Evolutionary conservation across 2,113 vertebrate genomes (phyloP), one percentile per base, ranked within the genome.

Genomic region (Trematomus loennbergii): DNA sequence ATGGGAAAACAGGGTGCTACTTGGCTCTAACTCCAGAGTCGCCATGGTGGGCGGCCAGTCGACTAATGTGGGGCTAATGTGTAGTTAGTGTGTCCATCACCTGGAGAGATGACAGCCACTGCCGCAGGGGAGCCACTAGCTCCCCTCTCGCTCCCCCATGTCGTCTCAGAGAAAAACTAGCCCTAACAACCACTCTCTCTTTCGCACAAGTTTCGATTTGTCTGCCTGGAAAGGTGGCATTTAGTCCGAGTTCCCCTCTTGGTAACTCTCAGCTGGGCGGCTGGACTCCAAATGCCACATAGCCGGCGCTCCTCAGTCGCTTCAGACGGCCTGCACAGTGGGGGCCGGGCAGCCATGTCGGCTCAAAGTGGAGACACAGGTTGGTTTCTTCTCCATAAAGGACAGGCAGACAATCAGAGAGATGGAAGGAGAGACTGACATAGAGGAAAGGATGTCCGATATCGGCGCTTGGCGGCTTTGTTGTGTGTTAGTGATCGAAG

Each of bases 261-360:
- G 94, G 93, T 95, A 94, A 92, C 91, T 93, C 94, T 88, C 94
- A 84, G 92, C 90, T 92, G 91, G 94, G 65, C 87, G 82, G 83
- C 87, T 80, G 59, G 68, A 88, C 92, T 90, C 91, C 91, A 96
- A 96, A 96, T 96, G 96, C 94, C 96, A 96, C 90, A 72, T 75
- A 77, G 84, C 75, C 88, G 52, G 81, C 77, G 58, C 84, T 91
- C 84, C 79, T 87, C 72, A 60, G 79, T 77, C 12, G 75, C 88
- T 87, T 86, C 60, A 83, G 82, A 91, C 79, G 88, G 93, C 91
- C 91, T 76, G 83, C 93, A 46, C 87, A 72, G 78, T 80, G 40
- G 81, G 86, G 90, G 83, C 78, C 75, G 63, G 89, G 84, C 87
- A 78, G 86, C 93, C 87, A 89, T 93, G 94, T 94, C 92, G 85